A percentile compares a stretch with the other conserved stretches of the same genome.
phyloP scores from a whole-genome alignment of 2,888 invertebrate genomes.

The Hyles lineata region DNA sequence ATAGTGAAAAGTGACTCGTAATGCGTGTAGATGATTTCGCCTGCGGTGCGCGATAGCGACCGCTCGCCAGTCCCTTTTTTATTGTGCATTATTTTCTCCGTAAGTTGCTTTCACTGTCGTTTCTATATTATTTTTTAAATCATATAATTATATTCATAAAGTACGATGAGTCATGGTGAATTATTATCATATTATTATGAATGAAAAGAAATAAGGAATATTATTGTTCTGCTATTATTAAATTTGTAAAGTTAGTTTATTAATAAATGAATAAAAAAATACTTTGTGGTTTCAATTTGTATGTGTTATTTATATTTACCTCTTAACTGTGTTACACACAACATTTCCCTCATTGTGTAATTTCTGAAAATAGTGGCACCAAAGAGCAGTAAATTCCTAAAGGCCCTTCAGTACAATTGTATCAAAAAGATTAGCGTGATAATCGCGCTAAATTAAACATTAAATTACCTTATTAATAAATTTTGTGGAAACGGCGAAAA shows the following conservation, averaged over 20 bases:
- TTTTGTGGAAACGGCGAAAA: no score
- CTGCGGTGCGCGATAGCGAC: slow-evolving; percentile 26
- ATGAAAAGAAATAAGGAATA: slow-evolving; percentile 85
- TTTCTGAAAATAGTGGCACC: no score
- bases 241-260: slow-evolving; percentile 86
- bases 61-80: slow-evolving; percentile 67
- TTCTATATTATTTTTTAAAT: slow-evolving; percentile 83
- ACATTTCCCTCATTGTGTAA: not conserved
- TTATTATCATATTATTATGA: slow-evolving; percentile 79
- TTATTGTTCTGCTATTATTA: slow-evolving; percentile 86
- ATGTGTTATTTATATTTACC: slow-evolving; percentile 30
- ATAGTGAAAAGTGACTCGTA: not conserved
- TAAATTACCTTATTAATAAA: no score
- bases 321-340: not conserved
- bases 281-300: slow-evolving; percentile 66
- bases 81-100: slow-evolving; percentile 81
- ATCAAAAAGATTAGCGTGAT: no score
- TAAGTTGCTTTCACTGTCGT: slow-evolving; percentile 84
- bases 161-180: slow-evolving; percentile 80
- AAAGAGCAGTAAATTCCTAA: no score
- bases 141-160: slow-evolving; percentile 84
- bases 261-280: slow-evolving; percentile 84
- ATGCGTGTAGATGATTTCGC: not conserved
- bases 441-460: no score
- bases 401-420: no score